Conservation (phyloP, 2,113 vertebrate genomes). For the Sphaerodactylus townsendi region DNA sequence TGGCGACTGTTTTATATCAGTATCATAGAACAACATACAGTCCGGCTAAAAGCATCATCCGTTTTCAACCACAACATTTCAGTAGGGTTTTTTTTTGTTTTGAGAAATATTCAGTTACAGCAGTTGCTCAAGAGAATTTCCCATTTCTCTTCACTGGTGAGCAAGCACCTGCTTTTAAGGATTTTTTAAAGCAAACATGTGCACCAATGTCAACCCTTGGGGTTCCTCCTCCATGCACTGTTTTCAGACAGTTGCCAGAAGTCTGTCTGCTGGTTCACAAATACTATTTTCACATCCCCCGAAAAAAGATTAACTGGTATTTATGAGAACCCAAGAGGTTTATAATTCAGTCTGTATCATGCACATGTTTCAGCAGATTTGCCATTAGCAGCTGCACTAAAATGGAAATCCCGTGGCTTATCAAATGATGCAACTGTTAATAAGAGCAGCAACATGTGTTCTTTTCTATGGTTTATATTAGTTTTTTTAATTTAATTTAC, state of each 20-base stretch:
- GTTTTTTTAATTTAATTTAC: background rate
- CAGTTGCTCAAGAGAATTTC: fast-evolving
- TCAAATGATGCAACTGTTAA: background rate
- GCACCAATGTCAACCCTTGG: background rate
- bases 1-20: background rate
- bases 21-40: background rate
- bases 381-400: conserved; percentile 3
- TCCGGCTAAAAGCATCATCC: background rate
- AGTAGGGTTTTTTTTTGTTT: background rate
- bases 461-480: background rate
- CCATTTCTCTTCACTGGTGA: background rate
- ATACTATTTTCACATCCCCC: background rate
- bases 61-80: background rate
- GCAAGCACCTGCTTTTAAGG: background rate
- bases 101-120: background rate
- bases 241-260: conserved; percentile 1
- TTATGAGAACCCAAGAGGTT: background rate
- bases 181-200: conserved; percentile 1
- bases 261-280: background rate
- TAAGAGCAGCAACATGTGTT: background rate
- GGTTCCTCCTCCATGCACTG: background rate
- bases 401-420: background rate
- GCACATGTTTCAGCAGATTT: conserved; percentile 7
- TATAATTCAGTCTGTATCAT: background rate
- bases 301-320: conserved; percentile 3